Conservation (phyloP, 2,888 invertebrate species). For the Tenthredo scrophulariae region DNA sequence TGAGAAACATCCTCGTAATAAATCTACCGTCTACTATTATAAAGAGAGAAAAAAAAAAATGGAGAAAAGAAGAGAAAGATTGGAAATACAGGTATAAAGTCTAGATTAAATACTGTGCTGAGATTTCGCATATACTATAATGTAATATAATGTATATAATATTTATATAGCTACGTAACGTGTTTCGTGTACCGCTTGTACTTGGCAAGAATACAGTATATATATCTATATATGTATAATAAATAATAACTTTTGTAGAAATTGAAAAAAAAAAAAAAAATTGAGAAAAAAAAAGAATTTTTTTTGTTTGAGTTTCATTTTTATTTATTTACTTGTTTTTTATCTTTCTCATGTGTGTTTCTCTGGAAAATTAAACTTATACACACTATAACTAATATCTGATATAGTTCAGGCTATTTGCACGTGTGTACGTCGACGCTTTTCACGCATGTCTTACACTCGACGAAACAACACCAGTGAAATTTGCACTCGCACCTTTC, state of each 20-base stretch:
- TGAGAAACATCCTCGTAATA: conserved; percentile 21
- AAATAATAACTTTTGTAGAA: background rate
- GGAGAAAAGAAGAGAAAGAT: background rate
- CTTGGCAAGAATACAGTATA: conserved; percentile 36
- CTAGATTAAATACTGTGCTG: conserved; percentile 20
- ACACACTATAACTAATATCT: background rate
- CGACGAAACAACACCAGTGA: conserved; percentile 97
- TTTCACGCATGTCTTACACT: conserved; percentile 92
- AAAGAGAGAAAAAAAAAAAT: background rate
- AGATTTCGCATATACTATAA: background rate
- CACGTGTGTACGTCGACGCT: conserved; percentile 91
- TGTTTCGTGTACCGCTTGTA: conserved; percentile 12
- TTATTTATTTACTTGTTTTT: background rate
- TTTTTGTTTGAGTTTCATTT: background rate
- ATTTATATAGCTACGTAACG: conserved; percentile 5
- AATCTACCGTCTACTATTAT: background rate
- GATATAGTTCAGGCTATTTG: conserved; percentile 81
- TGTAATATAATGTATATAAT: background rate
- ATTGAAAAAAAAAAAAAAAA: background rate
- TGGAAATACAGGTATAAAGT: conserved; percentile 22
- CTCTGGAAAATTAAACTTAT: background rate
- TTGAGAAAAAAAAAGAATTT: background rate
- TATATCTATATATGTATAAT: background rate
- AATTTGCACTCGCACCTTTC: conserved; percentile 96
- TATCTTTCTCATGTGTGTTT: background rate